Evolutionary conservation across 1,140 invertebrate species (phyloP), one percentile per base, ranked within the genome.

Genomic region (Pogonus chalceus): DNA sequence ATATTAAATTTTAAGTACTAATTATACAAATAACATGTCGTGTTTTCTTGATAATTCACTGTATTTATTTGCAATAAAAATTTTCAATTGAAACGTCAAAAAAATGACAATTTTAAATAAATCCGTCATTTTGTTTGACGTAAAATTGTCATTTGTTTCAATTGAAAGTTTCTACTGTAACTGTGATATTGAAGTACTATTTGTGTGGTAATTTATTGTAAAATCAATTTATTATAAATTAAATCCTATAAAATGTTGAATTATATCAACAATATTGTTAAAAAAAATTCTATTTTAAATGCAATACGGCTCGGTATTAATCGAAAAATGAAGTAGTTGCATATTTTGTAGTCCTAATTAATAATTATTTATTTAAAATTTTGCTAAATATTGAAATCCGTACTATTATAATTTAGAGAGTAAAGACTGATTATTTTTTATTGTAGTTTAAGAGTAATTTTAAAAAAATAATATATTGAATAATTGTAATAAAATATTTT

Each of bases 171-270:
- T 43, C 37, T 43, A 43, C 37, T 43, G 37, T 43, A 43, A 43
- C 37, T 43, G 37, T 43, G 37, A 43, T 43, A 43, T 43, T 43
- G 9, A 43, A 43, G 37, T 43, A 43, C 9, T 43, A 43, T 43
- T 43, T 43, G 37, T 43, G 7, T 43, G 9, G 37, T 43, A 18
- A 43, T 7, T 4, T 43, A 14, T 43, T 43, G 37, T 43, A 43
- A 7, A 43, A 10, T 12, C 14, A 43, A 12, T 10, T 43, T 43
- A 43, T 18, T 43, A 18, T 43, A 7, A 43, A 9, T 12, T 10
- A 14, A 31, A 7, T 7, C 26, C 14, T 4, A 43, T 7, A 10
- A 43, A 43, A 12, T 43, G 37, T 43, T 43, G 37, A 43, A 18
- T 43, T 43, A 43, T 18, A 43, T 43, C 37, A 18, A 7, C 7